Evolutionary conservation across 2,888 invertebrate genomes (phyloP).

Genomic region (Tanytarsus gracilentus): DNA sequence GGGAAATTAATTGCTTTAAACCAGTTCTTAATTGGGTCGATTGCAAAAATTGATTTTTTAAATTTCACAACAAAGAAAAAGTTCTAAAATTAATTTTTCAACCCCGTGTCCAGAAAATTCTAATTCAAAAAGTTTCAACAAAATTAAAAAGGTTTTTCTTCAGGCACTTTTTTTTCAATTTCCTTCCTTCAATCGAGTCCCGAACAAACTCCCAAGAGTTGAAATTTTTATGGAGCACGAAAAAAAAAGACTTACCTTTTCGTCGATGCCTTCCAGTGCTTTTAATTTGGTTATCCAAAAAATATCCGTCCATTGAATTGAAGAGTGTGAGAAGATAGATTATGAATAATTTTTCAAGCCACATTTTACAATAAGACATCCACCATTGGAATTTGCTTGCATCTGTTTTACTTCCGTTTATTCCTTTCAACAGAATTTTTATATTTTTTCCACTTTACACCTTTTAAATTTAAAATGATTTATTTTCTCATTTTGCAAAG

Average conservation of each 20-base stretch:
- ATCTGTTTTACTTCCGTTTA: constrained; percentile 15
- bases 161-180: too few species aligned
- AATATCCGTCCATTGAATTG: constrained; percentile 32
- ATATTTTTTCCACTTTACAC: not conserved
- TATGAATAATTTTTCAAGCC: constrained; percentile 31
- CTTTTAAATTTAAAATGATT: not conserved
- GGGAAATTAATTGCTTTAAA: too few species aligned
- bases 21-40: too few species aligned
- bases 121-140: too few species aligned
- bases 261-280: constrained; percentile 31
- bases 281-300: constrained; percentile 32
- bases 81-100: too few species aligned
- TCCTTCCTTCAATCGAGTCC: too few species aligned
- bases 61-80: too few species aligned
- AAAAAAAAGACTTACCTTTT: constrained; percentile 30
- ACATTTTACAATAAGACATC: constrained; percentile 28
- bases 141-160: too few species aligned
- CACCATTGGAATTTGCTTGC: constrained; percentile 19
- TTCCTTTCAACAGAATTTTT: not conserved
- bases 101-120: too few species aligned
- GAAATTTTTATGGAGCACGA: not conserved
- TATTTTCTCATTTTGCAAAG: not conserved
- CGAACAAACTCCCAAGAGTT: not conserved
- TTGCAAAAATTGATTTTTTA: too few species aligned
- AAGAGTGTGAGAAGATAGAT: constrained; percentile 31